Evolutionary conservation across 2,888 invertebrate species (phyloP).

Genomic region (Machimus atricapillus): DNA sequence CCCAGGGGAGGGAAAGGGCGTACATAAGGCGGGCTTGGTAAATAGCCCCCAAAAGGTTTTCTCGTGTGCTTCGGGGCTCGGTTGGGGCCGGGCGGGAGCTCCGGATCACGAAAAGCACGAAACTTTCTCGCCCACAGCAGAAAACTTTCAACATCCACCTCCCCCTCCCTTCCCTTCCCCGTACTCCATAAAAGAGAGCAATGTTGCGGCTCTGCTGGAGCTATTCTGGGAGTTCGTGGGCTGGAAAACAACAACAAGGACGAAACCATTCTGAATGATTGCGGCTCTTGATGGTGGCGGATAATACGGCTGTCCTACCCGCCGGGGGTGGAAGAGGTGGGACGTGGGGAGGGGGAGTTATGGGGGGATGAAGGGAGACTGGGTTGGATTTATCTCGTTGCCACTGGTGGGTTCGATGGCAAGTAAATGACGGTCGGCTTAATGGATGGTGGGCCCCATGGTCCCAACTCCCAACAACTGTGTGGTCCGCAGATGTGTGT

Average conservation of each 20-base stretch:
- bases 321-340: background rate
- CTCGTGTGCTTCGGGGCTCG: background rate
- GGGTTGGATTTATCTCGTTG: slow-evolving; percentile 33
- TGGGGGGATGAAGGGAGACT: background rate
- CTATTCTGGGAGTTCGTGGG: slow-evolving; percentile 34
- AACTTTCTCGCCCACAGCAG: background rate
- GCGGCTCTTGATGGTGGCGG: slow-evolving; percentile 37
- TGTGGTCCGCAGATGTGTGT: background rate
- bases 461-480: slow-evolving; percentile 13
- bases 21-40: background rate
- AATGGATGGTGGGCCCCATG: slow-evolving; percentile 28
- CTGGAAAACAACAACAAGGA: slow-evolving; percentile 40
- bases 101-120: background rate
- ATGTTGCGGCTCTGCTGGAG: slow-evolving; percentile 32
- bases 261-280: slow-evolving; percentile 40
- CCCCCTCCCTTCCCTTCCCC: background rate
- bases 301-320: slow-evolving; percentile 23
- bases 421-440: slow-evolving; percentile 38
- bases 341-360: too few species aligned
- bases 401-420: slow-evolving; percentile 32
- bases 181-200: slow-evolving; percentile 11
- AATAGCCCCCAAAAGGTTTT: slow-evolving; percentile 1
- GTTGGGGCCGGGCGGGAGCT: background rate
- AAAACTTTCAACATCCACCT: background rate
- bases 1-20: background rate